Conservation (phyloP, 2,113 vertebrate genomes). For the Plotosus lineatus region DNA sequence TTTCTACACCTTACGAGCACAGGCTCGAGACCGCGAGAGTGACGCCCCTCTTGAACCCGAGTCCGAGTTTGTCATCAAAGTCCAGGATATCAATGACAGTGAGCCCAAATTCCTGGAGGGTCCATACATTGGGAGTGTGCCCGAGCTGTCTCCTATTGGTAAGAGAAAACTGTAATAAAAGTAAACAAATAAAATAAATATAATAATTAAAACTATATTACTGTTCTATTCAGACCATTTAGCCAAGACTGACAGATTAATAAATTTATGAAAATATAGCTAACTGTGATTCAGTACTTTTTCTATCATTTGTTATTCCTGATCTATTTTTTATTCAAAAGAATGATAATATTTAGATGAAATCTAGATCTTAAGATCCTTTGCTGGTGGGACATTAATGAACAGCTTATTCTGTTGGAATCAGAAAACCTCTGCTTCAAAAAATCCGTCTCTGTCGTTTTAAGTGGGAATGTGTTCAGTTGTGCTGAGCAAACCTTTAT, state of each 20-base stretch:
- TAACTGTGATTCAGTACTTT: neutral
- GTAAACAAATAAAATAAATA: neutral
- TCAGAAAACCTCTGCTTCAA: neutral
- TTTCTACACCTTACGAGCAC: conserved; percentile 91
- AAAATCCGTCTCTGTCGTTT: neutral
- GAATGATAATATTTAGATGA: neutral
- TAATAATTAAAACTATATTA: neutral
- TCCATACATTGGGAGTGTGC: conserved; percentile 94
- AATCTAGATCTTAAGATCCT: neutral
- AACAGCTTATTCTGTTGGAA: neutral
- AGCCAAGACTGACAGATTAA: neutral
- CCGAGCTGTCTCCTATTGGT: conserved; percentile 92
- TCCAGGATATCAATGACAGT: conserved; percentile 98
- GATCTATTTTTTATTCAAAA: neutral
- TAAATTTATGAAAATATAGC: neutral
- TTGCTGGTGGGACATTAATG: neutral
- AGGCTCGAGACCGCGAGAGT: conserved; percentile 84
- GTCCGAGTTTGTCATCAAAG: conserved; percentile 98
- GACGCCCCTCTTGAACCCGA: conserved; percentile 88
- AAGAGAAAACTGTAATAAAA: conserved; percentile 56
- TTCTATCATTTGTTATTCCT: neutral
- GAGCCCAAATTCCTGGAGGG: conserved; percentile 97
- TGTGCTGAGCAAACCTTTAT: neutral
- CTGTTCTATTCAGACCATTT: neutral
- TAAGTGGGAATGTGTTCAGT: conserved; percentile 27